Percentiles rank a stretch among this genome's conserved stretches.
Evolutionary conservation across 1,140 invertebrate genomes (phyloP).

Genomic region (Eulimnadia texana): DNA sequence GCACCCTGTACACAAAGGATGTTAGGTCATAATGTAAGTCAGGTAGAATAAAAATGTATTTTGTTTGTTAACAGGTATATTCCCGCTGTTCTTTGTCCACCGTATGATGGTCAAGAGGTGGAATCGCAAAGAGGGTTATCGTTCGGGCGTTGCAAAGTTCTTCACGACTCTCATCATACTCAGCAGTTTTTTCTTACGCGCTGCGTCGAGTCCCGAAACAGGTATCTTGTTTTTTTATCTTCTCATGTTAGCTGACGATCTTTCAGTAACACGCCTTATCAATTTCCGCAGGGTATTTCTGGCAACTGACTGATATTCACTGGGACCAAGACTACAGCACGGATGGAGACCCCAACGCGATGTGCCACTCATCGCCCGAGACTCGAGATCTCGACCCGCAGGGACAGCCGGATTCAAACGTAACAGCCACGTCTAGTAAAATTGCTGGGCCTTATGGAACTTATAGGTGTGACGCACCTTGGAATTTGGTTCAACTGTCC

Average conservation of each 20-base stretch:
- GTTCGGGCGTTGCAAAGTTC: slow-evolving; percentile 3
- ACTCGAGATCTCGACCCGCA: neutral
- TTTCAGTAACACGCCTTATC: slow-evolving; percentile 18
- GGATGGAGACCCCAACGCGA: slow-evolving; percentile 39
- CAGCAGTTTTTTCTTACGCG: slow-evolving; percentile 1
- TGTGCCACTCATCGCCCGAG: slow-evolving; percentile 12
- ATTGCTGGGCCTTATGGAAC: slow-evolving; percentile 38
- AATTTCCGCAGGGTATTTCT: slow-evolving; percentile 69
- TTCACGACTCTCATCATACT: neutral
- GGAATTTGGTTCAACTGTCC: slow-evolving; percentile 67
- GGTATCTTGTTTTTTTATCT: no score
- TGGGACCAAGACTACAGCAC: slow-evolving; percentile 63
- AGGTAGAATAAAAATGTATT: neutral
- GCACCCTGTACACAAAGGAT: no score
- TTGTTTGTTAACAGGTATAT: neutral
- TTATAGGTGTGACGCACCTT: slow-evolving; percentile 74
- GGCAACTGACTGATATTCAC: slow-evolving; percentile 83
- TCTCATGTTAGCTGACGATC: neutral
- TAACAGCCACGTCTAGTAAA: neutral
- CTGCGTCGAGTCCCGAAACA: neutral
- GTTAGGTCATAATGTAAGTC: no score
- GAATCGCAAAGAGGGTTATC: neutral
- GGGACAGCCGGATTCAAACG: neutral
- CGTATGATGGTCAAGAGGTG: slow-evolving; percentile 5
- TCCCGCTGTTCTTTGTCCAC: neutral